phyloP scores from a whole-genome alignment of 2,113 vertebrate genomes.

The Crypturellus undulatus region DNA sequence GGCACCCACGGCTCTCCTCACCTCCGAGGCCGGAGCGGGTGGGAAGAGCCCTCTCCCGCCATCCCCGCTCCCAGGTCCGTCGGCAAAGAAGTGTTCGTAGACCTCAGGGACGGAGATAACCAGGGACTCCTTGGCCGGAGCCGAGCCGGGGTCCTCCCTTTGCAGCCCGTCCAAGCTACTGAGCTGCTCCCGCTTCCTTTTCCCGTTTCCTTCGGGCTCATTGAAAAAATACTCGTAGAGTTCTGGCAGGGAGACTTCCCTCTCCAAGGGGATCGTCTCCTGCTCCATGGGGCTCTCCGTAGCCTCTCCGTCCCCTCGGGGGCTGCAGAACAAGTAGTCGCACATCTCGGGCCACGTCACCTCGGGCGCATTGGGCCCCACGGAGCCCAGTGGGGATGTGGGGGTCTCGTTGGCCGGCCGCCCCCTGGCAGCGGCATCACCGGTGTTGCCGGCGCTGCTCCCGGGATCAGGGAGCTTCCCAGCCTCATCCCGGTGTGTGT shows the following conservation, averaged over 20 bases:
- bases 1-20: slow-evolving; percentile 34
- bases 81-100: slow-evolving; percentile 82
- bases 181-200: slow-evolving; percentile 34
- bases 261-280: neutral
- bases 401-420: neutral
- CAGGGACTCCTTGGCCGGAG: neutral
- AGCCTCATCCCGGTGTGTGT: neutral
- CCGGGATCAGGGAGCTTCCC: neutral
- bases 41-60: slow-evolving; percentile 17
- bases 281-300: neutral
- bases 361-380: neutral
- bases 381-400: neutral
- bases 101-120: slow-evolving; percentile 73
- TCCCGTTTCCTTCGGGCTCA: slow-evolving; percentile 63
- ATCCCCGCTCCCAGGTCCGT: neutral
- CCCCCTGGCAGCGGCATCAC: neutral
- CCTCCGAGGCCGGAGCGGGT: neutral
- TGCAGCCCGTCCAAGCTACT: neutral
- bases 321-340: slow-evolving; percentile 88
- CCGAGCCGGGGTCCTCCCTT: neutral
- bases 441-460: accelerated
- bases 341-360: slow-evolving; percentile 88
- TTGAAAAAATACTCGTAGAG: slow-evolving; percentile 90
- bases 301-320: neutral
- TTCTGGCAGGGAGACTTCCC: slow-evolving; percentile 82